These are phyloP conservation scores for Desoria tigrina DNA, from an alignment of 2,888 invertebrate species.

Conservation along the genomic window DNA sequence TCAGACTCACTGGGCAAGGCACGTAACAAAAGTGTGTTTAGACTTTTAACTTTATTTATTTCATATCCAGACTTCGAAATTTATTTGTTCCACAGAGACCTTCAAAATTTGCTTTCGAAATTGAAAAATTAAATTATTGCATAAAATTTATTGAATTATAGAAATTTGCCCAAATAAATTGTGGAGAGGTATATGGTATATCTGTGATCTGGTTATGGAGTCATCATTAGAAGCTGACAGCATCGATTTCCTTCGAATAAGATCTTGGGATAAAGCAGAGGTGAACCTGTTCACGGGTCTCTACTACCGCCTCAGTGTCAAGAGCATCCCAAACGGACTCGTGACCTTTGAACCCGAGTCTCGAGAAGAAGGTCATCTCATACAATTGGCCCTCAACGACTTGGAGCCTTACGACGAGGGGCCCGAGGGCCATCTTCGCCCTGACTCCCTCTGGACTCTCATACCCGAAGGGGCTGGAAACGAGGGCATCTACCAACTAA, in stretches of 20 bases:
- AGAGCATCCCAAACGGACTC: slow-evolving; percentile 37
- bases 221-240: no score
- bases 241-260: slow-evolving; percentile 14
- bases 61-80: no score
- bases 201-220: no score
- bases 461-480: slow-evolving; percentile 16
- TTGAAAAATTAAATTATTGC: no score
- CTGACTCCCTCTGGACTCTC: slow-evolving; percentile 36
- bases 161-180: no score
- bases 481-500: slow-evolving; percentile 22
- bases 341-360: slow-evolving; percentile 37
- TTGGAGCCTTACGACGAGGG: slow-evolving; percentile 24
- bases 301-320: slow-evolving; percentile 34
- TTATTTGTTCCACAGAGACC: no score
- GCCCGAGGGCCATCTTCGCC: slow-evolving; percentile 19
- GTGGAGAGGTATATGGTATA: no score
- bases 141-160: no score
- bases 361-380: slow-evolving; percentile 32
- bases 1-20: no score
- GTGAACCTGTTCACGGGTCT: slow-evolving; percentile 35
- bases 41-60: no score
- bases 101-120: no score
- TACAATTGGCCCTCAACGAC: slow-evolving; percentile 35
- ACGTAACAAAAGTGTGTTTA: no score
- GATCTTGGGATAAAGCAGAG: slow-evolving; percentile 18